A percentile compares a stretch with the other conserved stretches of the same genome.
Conservation (phyloP, 1,140 invertebrate species). For the Coelopa frigida region DNA sequence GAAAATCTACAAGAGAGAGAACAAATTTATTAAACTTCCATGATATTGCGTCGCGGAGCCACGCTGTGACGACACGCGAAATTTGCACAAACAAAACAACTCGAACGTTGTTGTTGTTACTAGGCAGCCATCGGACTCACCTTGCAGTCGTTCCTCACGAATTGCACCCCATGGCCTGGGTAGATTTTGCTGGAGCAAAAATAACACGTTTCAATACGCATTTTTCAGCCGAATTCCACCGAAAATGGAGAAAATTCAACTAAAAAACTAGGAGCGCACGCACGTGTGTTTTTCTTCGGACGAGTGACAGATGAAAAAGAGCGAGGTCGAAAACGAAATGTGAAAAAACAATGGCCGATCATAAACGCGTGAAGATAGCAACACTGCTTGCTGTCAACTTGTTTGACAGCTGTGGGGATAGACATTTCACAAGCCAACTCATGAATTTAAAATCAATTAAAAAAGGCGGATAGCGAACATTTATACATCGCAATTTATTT, state of each 20-base stretch:
- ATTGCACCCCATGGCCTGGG: constrained; percentile 80
- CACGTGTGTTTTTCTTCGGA: constrained; percentile 9
- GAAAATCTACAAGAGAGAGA: constrained; percentile 70
- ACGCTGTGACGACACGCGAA: background rate
- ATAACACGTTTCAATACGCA: constrained; percentile 85
- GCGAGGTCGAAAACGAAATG: background rate
- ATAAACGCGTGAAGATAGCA: too few species aligned
- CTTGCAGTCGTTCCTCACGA: constrained; percentile 81
- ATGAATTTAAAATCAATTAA: too few species aligned
- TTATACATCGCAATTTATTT: too few species aligned
- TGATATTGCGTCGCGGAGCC: background rate
- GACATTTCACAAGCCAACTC: too few species aligned
- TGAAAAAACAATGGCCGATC: background rate
- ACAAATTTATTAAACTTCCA: constrained; percentile 6
- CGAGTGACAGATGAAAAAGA: background rate
- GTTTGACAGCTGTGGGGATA: too few species aligned
- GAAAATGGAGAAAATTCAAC: constrained; percentile 34
- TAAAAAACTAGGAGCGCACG: constrained; percentile 4
- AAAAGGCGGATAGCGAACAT: too few species aligned
- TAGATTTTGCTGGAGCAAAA: constrained; percentile 81
- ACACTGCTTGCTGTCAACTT: too few species aligned
- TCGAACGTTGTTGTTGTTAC: background rate
- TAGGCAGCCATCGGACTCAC: constrained; percentile 44
- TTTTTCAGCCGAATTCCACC: constrained; percentile 46
- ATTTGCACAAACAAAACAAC: background rate